phyloP scores from a whole-genome alignment of 1,140 invertebrate species.

The Episyrphus balteatus region DNA sequence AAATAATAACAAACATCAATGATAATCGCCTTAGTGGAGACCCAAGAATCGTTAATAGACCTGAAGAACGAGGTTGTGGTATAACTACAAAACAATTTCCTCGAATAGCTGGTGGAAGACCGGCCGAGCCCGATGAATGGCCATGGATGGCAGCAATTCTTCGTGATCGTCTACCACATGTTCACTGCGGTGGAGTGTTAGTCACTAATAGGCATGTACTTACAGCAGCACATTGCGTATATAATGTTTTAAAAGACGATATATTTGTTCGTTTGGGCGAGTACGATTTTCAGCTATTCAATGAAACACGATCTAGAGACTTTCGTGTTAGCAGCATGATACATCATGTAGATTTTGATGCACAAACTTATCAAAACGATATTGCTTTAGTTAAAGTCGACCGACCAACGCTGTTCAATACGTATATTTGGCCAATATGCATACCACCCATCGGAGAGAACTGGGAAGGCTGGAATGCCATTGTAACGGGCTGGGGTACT shows the following conservation, averaged over 20 bases:
- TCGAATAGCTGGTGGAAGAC: constrained; percentile 49
- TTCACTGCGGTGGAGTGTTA: constrained; percentile 68
- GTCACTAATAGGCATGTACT: constrained; percentile 64
- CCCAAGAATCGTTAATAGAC: constrained; percentile 15
- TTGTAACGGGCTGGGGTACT: constrained; percentile 68
- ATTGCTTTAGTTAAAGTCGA: constrained; percentile 67
- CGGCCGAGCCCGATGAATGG: constrained; percentile 59
- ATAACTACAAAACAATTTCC: constrained; percentile 44
- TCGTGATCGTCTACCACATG: constrained; percentile 35
- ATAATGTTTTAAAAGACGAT: constrained; percentile 47
- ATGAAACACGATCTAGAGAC: constrained; percentile 53
- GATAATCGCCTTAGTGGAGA: constrained; percentile 4
- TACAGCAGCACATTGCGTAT: constrained; percentile 68
- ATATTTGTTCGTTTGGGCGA: constrained; percentile 65
- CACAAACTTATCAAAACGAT: constrained; percentile 60
- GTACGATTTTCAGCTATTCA: constrained; percentile 55
- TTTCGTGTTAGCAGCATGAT: constrained; percentile 52
- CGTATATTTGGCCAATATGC: constrained; percentile 75
- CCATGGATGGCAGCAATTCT: constrained; percentile 72
- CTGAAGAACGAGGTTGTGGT: constrained; percentile 50
- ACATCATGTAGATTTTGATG: constrained; percentile 51
- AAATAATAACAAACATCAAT: constrained; percentile 11
- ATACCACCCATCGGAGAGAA: constrained; percentile 52
- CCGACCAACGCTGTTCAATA: constrained; percentile 55
- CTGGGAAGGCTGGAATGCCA: constrained; percentile 51